Evolutionary conservation across 2,888 invertebrate genomes (phyloP).

Genomic region (Phyllotreta cruciferae): DNA sequence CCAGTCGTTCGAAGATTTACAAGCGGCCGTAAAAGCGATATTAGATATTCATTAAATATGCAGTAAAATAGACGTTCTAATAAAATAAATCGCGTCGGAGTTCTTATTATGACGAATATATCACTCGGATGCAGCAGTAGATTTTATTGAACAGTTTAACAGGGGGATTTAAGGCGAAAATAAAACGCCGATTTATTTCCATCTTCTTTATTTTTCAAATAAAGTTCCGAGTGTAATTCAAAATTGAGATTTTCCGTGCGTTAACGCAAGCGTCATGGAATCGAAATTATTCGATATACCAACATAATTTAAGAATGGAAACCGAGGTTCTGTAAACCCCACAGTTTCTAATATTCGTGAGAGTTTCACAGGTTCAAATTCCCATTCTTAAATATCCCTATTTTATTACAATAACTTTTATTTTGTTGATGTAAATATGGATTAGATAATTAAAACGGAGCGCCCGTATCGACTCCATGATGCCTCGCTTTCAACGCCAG

Average conservation of each 20-base stretch:
- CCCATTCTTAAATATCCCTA: too few species aligned
- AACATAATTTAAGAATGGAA: too few species aligned
- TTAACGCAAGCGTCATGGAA: constrained; percentile 34
- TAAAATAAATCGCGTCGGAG: too few species aligned
- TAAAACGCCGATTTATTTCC: neutral
- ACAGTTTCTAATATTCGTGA: neutral
- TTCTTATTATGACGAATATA: too few species aligned
- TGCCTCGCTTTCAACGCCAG: constrained; percentile 30
- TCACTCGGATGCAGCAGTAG: too few species aligned
- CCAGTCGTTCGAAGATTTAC: too few species aligned
- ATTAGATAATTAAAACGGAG: neutral
- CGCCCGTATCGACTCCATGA: constrained; percentile 11
- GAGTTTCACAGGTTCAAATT: neutral
- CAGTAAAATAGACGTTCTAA: too few species aligned
- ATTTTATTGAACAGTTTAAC: neutral
- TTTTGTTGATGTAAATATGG: too few species aligned
- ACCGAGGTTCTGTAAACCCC: too few species aligned
- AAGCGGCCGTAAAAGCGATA: too few species aligned
- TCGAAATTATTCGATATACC: neutral
- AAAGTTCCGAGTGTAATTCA: constrained; percentile 56
- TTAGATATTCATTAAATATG: too few species aligned
- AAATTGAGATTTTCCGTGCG: constrained; percentile 41
- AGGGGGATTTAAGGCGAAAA: neutral
- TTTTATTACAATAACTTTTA: too few species aligned
- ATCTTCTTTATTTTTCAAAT: constrained; percentile 53